These are phyloP conservation scores for Clarias fuscus DNA, from an alignment of 2,797 vertebrate species.

Conservation along the genomic window DNA sequence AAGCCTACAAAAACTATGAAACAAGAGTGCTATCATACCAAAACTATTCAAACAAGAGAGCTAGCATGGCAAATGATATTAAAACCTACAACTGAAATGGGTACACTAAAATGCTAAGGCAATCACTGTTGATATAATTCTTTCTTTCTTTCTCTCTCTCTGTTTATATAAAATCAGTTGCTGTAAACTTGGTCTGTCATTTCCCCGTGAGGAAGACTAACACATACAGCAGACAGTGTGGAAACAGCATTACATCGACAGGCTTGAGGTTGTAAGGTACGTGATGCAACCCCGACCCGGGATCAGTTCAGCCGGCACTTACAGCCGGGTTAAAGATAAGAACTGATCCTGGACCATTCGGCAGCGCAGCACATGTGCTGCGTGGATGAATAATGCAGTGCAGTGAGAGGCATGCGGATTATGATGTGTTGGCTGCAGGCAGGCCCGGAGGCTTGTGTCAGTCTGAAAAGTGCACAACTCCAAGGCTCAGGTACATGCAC, in stretches of 20 bases:
- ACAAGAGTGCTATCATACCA: background rate
- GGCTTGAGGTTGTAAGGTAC: background rate
- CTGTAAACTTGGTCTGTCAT: background rate
- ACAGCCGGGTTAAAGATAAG: too few species aligned
- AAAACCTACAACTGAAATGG: background rate
- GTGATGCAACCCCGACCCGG: background rate
- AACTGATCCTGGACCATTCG: constrained; percentile 17
- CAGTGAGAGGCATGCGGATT: constrained; percentile 64
- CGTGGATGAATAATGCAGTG: constrained; percentile 73
- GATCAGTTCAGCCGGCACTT: background rate
- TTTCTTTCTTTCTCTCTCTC: background rate
- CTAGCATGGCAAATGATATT: background rate
- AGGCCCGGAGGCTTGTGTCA: constrained; percentile 67
- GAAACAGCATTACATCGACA: background rate
- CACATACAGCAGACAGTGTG: background rate
- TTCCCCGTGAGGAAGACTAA: constrained; percentile 1
- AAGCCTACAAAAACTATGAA: background rate
- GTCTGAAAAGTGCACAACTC: constrained; percentile 59
- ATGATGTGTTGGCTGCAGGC: constrained; percentile 67
- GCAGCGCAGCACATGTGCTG: constrained; percentile 13
- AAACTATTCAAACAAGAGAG: background rate
- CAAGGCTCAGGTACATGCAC: constrained; percentile 36
- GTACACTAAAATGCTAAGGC: too few species aligned
- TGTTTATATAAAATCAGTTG: background rate
- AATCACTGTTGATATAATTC: too few species aligned